Evolutionary conservation across 1,140 invertebrate species (phyloP).

Genomic region (Macrotrachela quadricornifera): DNA sequence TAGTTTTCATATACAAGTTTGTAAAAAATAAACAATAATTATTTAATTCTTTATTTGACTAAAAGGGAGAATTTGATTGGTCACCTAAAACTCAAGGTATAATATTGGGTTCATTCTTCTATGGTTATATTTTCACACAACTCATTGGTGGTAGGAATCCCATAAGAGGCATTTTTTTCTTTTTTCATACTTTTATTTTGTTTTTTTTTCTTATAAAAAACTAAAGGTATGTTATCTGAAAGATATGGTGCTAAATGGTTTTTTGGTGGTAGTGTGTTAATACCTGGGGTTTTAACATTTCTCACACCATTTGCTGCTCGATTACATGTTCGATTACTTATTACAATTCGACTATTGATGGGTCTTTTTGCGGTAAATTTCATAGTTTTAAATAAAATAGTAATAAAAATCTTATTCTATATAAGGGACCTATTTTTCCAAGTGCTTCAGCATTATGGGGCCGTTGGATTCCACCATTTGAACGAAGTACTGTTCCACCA

Average conservation of each 20-base stretch:
- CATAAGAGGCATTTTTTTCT: no score
- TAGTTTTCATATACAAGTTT: no score
- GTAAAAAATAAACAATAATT: no score
- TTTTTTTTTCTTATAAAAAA: no score
- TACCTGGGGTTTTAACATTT: constrained; percentile 56
- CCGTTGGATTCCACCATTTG: constrained; percentile 58
- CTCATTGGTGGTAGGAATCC: constrained; percentile 38
- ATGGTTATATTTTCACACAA: constrained; percentile 58
- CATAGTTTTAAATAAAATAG: no score
- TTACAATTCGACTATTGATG: constrained; percentile 24
- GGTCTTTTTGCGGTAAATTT: constrained; percentile 51
- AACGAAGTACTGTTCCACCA: constrained; percentile 37
- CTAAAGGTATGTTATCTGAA: constrained; percentile 47
- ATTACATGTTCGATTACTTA: constrained; percentile 26
- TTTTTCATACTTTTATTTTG: no score
- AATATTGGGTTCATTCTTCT: constrained; percentile 62
- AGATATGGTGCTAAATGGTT: constrained; percentile 51
- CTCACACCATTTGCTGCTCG: constrained; percentile 53
- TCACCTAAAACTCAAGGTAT: constrained; percentile 51
- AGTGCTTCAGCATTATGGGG: constrained; percentile 66
- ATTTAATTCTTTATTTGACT: no score
- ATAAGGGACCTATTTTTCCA: constrained; percentile 37
- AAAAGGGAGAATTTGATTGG: constrained; percentile 32
- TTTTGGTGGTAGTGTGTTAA: constrained; percentile 54
- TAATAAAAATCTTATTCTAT: no score